Base-by-base conservation (phyloP, 2,888 invertebrate genomes). In the Nomada ferruginata region DNA sequence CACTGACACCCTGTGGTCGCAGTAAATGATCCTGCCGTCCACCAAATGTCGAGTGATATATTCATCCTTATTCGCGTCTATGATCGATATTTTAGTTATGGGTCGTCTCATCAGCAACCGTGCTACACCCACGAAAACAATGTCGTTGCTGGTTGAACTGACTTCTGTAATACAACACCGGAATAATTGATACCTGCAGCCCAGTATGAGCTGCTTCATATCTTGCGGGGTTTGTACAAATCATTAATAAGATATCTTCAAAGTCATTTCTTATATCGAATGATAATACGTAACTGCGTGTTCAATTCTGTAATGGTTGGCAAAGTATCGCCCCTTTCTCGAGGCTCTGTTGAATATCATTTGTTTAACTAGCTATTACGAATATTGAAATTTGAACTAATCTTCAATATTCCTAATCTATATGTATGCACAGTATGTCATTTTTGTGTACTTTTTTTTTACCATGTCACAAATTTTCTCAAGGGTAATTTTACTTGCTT, bases 31-130 rank as follows among this genome's bases (percentile, higher is more conserved):
- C 64, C 97, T 95, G 0, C 98, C 98, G 94, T 98, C 98, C 71
- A 98, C 96, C 76, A 97, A 95, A 94, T 98, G 98, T 86, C 98
- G 95, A 0, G 98, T 98, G 92, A 97, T 96, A 93, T 98, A 98
- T 93, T 98, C 98, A 90, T 98, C 96, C 87, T 96, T 96, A 78
- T 95, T 95, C 10, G 96, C 95, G 90, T 96, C 96, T 76, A 96
- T 93, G 61, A 96, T 92, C 11, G 95, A 94, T 72, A 96, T 94
- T 88, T 96, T 95, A 50, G 96, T 96, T 66, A 97, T 95, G 71
- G 96, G 95, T 76, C 96, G 95, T 66, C 97, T 97, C 90, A 96
- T 95, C 89, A 96, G 94, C 42, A 97, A 94, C 91, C 96, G 95
- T 36, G 96, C 97, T 92, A 97, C 96, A 73, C 97, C 97, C 89